These are phyloP conservation scores for Toxotes jaculatrix DNA, from an alignment of 2,113 vertebrate genomes.

Conservation along the genomic window DNA sequence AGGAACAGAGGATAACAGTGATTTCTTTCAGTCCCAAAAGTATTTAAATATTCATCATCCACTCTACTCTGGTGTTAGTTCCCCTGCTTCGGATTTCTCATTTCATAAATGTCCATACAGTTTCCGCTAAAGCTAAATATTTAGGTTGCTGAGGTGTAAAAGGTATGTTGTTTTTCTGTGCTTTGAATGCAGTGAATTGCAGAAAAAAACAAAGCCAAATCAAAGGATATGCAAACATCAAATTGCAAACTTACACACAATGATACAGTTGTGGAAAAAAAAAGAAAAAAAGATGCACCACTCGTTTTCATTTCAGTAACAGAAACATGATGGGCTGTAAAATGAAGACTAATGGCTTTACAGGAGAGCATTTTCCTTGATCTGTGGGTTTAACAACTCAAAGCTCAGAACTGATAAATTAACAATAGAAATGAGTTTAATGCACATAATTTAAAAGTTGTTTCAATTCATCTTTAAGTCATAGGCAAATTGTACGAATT, in stretches of 20 bases:
- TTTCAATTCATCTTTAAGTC: background rate
- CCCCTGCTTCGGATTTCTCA: background rate
- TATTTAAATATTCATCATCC: conserved; percentile 25
- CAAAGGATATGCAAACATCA: background rate
- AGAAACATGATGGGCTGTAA: background rate
- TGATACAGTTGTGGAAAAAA: background rate
- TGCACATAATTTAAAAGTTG: background rate
- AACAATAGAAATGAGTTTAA: background rate
- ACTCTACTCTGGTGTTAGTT: background rate
- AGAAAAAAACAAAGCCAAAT: background rate
- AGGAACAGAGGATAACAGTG: background rate
- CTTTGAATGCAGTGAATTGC: background rate
- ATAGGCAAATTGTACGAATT: background rate
- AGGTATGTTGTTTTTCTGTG: background rate
- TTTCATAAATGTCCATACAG: background rate
- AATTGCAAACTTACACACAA: background rate
- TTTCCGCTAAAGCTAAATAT: background rate
- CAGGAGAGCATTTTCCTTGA: conserved; percentile 14
- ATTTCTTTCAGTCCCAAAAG: background rate
- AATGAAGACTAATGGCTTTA: conserved; percentile 4
- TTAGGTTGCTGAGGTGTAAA: background rate
- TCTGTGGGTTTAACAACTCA: background rate
- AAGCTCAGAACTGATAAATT: background rate
- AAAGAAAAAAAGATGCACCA: background rate
- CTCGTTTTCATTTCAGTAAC: conserved; percentile 7